These are phyloP conservation scores for Dromas ardeola DNA, from an alignment of 2,113 vertebrate genomes.

Conservation along the genomic window DNA sequence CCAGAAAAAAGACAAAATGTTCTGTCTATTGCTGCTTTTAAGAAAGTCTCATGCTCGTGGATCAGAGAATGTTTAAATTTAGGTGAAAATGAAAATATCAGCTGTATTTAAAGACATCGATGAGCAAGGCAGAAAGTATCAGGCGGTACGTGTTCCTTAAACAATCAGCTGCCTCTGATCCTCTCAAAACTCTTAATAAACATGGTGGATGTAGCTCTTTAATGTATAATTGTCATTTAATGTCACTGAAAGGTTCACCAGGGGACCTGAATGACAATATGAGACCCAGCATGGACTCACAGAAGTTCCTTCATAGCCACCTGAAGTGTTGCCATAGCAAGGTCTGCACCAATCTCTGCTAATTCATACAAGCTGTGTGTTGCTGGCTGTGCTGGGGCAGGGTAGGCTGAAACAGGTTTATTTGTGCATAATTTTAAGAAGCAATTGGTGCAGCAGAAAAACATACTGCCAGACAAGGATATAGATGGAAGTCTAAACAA, in stretches of 20 bases:
- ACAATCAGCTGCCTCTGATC: background rate
- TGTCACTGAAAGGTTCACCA: background rate
- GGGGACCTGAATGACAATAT: background rate
- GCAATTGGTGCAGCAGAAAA: background rate
- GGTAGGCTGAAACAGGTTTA: background rate
- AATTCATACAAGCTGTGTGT: background rate
- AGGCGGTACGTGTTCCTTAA: slow-evolving; percentile 5
- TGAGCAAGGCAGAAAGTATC: slow-evolving; percentile 12
- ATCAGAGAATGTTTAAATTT: slow-evolving; percentile 42
- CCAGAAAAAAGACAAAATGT: background rate
- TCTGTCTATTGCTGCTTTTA: slow-evolving; percentile 37
- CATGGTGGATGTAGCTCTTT: background rate
- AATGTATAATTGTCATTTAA: background rate
- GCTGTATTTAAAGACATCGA: slow-evolving; percentile 15
- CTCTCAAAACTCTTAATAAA: background rate
- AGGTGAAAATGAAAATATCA: slow-evolving; percentile 42
- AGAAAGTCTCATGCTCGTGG: background rate
- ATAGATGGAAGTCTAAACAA: background rate
- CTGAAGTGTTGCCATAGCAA: slow-evolving; percentile 11
- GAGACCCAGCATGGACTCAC: background rate
- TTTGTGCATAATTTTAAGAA: background rate
- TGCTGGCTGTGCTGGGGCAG: slow-evolving; percentile 12
- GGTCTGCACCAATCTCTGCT: background rate
- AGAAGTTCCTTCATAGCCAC: background rate
- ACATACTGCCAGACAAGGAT: background rate